These are phyloP conservation scores for Epizoanthus stellaris DNA, from an alignment of 92 coral and sea anemone species.

Conservation along the genomic window DNA sequence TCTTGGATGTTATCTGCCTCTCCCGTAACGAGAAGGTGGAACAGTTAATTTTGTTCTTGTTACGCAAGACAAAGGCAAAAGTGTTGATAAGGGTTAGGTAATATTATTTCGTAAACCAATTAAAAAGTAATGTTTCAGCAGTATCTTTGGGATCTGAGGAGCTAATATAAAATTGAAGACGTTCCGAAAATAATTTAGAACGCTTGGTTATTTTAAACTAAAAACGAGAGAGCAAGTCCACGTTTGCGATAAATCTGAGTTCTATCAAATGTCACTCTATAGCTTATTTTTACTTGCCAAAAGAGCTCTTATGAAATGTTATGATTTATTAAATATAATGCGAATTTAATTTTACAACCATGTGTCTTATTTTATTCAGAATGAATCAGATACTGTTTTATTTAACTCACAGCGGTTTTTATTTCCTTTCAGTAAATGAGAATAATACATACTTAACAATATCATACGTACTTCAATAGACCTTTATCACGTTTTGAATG, in stretches of 20 bases:
- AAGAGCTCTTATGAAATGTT: background rate
- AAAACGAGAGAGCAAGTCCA: background rate
- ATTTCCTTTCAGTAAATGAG: too few species aligned
- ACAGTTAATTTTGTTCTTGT: background rate
- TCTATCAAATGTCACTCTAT: too few species aligned
- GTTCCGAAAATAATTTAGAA: background rate
- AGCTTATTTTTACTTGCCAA: too few species aligned
- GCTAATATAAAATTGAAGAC: background rate
- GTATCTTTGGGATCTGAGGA: background rate
- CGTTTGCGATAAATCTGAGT: background rate
- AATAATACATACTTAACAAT: too few species aligned
- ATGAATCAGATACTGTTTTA: conserved; percentile 6
- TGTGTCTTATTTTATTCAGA: background rate
- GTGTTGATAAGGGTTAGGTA: background rate
- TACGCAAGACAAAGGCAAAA: background rate
- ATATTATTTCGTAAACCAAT: background rate
- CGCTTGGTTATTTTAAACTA: background rate
- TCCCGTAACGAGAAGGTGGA: conserved; percentile 6
- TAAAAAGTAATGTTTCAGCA: conserved; percentile 15
- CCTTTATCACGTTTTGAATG: too few species aligned
- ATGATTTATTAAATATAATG: background rate
- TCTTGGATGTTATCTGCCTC: background rate
- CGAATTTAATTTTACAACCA: background rate
- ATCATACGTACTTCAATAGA: too few species aligned
- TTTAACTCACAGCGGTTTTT: too few species aligned